Percentiles rank a stretch among this genome's conserved stretches.
phyloP scores from a whole-genome alignment of 2,797 vertebrate species.

The Myiotriccus ornatus region DNA sequence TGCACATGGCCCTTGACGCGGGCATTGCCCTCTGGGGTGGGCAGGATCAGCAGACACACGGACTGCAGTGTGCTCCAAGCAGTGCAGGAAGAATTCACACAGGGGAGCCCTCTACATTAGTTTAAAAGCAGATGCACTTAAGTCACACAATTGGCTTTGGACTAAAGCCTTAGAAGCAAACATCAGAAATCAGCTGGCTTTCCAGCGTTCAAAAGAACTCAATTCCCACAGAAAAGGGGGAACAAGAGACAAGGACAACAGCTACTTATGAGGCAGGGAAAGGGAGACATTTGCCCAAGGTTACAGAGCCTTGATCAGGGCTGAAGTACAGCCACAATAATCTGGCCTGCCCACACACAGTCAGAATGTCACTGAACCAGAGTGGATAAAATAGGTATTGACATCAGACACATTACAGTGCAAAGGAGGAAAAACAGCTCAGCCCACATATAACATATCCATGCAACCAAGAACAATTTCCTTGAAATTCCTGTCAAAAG shows the following conservation, averaged over 20 bases:
- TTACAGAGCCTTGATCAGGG: background rate
- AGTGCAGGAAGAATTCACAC: background rate
- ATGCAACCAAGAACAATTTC: background rate
- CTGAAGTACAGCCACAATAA: background rate
- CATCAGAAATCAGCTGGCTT: background rate
- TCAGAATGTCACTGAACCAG: background rate
- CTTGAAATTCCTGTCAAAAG: slow-evolving; percentile 17
- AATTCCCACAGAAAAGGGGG: background rate
- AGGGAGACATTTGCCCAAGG: background rate
- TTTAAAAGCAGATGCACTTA: background rate
- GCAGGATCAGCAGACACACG: background rate
- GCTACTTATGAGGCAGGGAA: background rate
- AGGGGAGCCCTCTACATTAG: background rate
- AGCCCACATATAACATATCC: background rate
- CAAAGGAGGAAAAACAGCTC: slow-evolving; percentile 1
- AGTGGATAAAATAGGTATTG: background rate
- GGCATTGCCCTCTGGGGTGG: background rate
- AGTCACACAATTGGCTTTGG: background rate
- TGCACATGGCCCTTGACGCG: background rate
- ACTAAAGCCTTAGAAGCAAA: background rate
- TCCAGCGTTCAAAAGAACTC: background rate
- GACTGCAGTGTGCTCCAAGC: background rate
- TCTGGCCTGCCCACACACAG: background rate
- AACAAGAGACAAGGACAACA: background rate
- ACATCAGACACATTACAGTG: slow-evolving; percentile 4